Percentiles rank a stretch among this genome's conserved stretches.
These are phyloP conservation scores for Odontesthes bonariensis DNA, from an alignment of 2,113 vertebrate genomes.

Conservation along the genomic window DNA sequence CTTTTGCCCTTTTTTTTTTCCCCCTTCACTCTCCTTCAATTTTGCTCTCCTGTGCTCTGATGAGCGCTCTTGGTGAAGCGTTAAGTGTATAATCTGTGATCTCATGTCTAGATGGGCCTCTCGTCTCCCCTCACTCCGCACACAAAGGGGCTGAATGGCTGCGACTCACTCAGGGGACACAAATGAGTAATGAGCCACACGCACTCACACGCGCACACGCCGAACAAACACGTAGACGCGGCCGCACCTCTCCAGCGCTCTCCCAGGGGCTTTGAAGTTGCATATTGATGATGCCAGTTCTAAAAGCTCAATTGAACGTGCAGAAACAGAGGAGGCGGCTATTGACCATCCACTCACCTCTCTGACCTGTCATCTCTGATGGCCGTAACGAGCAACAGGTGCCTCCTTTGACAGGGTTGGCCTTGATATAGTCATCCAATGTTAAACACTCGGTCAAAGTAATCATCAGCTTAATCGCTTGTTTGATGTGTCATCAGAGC, in stretches of 20 bases:
- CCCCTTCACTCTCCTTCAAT: slow-evolving; percentile 37
- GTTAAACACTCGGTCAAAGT: slow-evolving; percentile 60
- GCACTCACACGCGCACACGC: slow-evolving; percentile 14
- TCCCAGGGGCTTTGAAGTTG: slow-evolving; percentile 76
- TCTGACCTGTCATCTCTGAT: slow-evolving; percentile 67
- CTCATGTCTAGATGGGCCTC: slow-evolving; percentile 81
- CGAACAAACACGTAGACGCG: slow-evolving; percentile 35
- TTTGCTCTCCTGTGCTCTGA: slow-evolving; percentile 57
- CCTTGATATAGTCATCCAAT: slow-evolving; percentile 53
- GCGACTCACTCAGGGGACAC: slow-evolving; percentile 67
- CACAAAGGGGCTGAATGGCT: slow-evolving; percentile 82
- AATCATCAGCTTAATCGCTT: slow-evolving; percentile 60
- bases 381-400: slow-evolving; percentile 75
- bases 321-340: slow-evolving; percentile 52
- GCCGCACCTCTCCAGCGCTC: slow-evolving; percentile 52
- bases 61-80: slow-evolving; percentile 71
- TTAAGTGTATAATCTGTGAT: slow-evolving; percentile 86
- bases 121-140: slow-evolving; percentile 64
- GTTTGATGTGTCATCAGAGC: slow-evolving; percentile 68
- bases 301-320: slow-evolving; percentile 65
- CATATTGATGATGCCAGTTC: slow-evolving; percentile 69
- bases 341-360: slow-evolving; percentile 64
- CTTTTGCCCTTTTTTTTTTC: neutral
- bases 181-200: slow-evolving; percentile 77
- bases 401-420: slow-evolving; percentile 54